Conservation (phyloP, 2,113 vertebrate genomes). For the Hystrix brachyura region DNA sequence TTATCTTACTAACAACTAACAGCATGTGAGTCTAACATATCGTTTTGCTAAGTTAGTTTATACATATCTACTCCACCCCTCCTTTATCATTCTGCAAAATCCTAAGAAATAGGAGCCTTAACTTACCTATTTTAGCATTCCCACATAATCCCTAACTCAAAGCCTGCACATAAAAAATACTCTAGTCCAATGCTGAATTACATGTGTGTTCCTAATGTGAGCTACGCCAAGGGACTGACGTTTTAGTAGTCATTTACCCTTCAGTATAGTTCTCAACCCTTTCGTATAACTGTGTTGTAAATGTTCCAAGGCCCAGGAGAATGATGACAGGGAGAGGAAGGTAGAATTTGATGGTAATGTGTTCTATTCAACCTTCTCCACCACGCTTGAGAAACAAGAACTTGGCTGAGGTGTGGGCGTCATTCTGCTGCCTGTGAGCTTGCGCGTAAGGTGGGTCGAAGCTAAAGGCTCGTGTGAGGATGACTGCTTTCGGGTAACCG, state of each 20-base stretch:
- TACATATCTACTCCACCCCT: neutral
- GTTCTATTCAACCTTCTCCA: neutral
- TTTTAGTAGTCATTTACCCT: conserved; percentile 42
- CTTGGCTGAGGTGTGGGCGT: neutral
- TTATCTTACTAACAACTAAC: neutral
- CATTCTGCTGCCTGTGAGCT: neutral
- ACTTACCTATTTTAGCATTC: neutral
- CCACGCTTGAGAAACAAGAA: neutral
- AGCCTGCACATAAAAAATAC: neutral
- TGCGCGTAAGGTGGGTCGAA: neutral
- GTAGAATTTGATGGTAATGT: neutral
- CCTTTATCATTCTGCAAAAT: neutral
- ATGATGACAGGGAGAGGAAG: neutral
- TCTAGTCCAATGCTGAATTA: neutral
- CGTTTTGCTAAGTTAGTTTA: neutral
- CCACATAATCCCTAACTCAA: neutral
- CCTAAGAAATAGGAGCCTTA: neutral
- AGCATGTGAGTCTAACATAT: neutral
- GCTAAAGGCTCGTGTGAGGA: neutral
- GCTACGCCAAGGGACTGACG: neutral
- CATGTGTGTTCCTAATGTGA: neutral
- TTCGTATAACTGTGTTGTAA: neutral
- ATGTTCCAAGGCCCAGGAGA: neutral
- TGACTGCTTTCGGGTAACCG: neutral
- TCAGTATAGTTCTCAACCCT: neutral